Evolutionary conservation across 2,113 vertebrate species (phyloP).

Genomic region (Todiramphus saurophagus): DNA sequence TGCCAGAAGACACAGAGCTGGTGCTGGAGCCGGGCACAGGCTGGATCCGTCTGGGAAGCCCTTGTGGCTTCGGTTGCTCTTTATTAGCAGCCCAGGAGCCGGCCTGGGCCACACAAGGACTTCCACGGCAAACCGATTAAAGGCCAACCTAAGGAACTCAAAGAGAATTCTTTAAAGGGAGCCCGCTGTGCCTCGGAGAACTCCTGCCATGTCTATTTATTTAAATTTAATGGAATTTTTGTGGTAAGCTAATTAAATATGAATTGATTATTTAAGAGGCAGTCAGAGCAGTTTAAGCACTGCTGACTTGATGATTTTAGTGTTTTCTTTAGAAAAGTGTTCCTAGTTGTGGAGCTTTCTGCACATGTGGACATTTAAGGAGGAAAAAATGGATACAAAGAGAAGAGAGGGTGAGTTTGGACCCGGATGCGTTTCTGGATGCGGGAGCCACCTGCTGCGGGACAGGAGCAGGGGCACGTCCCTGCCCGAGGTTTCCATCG

Average conservation of each 20-base stretch:
- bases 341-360: neutral
- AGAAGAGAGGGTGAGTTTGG: neutral
- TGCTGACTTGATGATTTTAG: constrained; percentile 50
- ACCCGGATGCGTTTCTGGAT: fast-evolving
- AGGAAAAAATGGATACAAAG: neutral
- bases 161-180: constrained; percentile 55
- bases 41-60: neutral
- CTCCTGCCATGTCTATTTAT: constrained; percentile 67
- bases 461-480: neutral
- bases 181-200: constrained; percentile 48
- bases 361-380: neutral
- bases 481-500: fast-evolving
- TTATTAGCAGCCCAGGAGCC: neutral
- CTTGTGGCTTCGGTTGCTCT: neutral
- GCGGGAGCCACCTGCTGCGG: neutral
- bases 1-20: neutral
- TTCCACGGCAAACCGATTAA: constrained; percentile 29
- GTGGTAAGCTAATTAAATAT: constrained; percentile 65
- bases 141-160: constrained; percentile 49
- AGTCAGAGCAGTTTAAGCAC: constrained; percentile 58
- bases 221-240: constrained; percentile 67
- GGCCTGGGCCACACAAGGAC: constrained; percentile 44
- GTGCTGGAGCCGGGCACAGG: fast-evolving
- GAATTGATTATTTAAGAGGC: constrained; percentile 67
- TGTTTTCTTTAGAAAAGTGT: constrained; percentile 12